Conservation (phyloP, 2,113 vertebrate genomes). For the Rhegmatorhina hoffmannsi region DNA sequence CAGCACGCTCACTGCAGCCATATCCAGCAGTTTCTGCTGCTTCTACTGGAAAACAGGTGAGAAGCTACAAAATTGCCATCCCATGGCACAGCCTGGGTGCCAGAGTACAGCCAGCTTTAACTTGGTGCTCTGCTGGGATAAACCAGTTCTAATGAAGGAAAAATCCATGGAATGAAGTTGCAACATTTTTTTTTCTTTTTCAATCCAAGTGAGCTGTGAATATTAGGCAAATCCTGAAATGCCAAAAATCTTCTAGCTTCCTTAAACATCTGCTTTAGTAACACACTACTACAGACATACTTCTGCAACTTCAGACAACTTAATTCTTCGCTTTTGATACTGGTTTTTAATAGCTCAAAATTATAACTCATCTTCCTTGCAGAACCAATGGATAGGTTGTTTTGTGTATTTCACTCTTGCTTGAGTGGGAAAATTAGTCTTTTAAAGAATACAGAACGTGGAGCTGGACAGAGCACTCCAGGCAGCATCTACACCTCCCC, state of each 20-base stretch:
- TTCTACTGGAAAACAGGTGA: accelerated
- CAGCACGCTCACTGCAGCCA: neutral
- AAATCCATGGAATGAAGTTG: neutral
- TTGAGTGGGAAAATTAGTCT: neutral
- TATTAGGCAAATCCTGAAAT: neutral
- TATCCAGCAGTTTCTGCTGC: neutral
- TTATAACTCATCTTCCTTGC: neutral
- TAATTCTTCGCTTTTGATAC: neutral
- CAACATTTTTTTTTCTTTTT: neutral
- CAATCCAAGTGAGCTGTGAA: neutral
- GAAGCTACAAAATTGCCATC: neutral
- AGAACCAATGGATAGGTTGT: neutral
- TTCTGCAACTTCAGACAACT: neutral
- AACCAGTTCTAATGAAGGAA: neutral
- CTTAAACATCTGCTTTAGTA: neutral
- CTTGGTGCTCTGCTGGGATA: neutral
- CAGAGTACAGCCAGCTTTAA: neutral
- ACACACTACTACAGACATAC: neutral
- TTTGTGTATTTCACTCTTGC: neutral
- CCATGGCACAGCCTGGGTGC: neutral
- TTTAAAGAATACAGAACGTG: neutral
- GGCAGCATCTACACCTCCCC: neutral
- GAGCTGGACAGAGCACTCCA: neutral
- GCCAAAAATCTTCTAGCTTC: neutral
- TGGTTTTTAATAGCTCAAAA: neutral